These are phyloP conservation scores for Lepilemur septentrionalis DNA, from an alignment of 2,797 vertebrate species.

Conservation along the genomic window DNA sequence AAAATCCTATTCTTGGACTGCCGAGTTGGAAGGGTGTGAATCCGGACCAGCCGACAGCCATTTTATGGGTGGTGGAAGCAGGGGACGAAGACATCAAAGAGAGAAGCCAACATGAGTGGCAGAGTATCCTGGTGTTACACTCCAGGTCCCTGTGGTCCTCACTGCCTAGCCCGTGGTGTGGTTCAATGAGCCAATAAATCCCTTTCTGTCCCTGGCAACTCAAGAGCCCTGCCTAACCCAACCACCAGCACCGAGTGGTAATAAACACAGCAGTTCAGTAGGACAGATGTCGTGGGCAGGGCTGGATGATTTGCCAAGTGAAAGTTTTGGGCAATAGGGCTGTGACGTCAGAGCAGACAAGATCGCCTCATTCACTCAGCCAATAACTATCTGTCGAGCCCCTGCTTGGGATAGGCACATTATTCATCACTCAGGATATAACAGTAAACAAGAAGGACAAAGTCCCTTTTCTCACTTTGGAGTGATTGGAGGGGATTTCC, in stretches of 20 bases:
- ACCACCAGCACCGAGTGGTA: background rate
- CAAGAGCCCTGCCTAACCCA: background rate
- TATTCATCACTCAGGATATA: background rate
- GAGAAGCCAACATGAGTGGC: background rate
- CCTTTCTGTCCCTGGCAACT: background rate
- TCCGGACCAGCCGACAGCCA: background rate
- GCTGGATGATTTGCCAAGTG: background rate
- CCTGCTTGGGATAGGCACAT: background rate
- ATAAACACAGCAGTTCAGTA: background rate
- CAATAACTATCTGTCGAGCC: background rate
- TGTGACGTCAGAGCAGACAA: background rate
- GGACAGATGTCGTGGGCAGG: background rate
- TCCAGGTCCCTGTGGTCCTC: background rate
- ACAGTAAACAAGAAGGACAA: background rate
- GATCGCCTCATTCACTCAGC: background rate
- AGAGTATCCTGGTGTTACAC: background rate
- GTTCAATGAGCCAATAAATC: background rate
- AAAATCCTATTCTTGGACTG: background rate
- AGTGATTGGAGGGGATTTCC: background rate
- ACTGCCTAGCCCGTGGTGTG: background rate
- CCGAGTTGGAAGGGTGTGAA: background rate
- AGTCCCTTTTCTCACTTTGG: background rate
- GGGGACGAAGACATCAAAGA: background rate
- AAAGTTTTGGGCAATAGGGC: slow-evolving; percentile 30
- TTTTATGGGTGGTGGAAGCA: background rate